phyloP scores from a whole-genome alignment of 2,797 vertebrate species.

The Dryobates pubescens region DNA sequence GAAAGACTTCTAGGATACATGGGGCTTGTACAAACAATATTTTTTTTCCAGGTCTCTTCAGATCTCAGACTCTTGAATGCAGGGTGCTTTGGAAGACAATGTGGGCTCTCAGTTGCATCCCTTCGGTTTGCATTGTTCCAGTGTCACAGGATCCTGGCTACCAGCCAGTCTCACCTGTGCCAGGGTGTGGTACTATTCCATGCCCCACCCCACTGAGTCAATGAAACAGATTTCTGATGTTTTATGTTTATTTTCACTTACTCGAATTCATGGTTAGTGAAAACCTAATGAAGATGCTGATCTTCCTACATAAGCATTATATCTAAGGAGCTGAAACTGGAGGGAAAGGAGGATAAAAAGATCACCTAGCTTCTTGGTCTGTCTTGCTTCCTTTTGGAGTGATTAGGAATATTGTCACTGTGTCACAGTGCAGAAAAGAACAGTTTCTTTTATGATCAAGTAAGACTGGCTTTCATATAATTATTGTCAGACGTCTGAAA shows the following conservation, averaged over 20 bases:
- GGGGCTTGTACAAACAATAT: not conserved
- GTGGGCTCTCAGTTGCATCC: not conserved
- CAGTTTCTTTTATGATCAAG: not conserved
- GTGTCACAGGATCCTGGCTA: not conserved
- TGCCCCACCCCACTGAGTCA: not conserved
- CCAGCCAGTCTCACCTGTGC: not conserved
- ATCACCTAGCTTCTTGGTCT: not conserved
- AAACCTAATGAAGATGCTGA: not conserved
- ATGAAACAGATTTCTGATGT: not conserved
- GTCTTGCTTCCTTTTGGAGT: not conserved
- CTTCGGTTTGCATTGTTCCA: accelerated
- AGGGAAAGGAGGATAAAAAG: not conserved
- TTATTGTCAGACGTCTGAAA: not conserved
- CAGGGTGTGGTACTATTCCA: accelerated
- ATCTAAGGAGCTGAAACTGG: not conserved
- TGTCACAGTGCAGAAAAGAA: not conserved
- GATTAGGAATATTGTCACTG: not conserved
- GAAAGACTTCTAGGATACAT: not conserved
- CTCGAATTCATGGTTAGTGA: not conserved
- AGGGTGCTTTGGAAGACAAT: not conserved
- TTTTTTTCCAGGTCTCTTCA: not conserved
- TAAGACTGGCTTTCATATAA: not conserved
- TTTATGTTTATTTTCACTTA: not conserved
- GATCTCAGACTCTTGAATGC: not conserved
- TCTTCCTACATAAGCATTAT: not conserved